phyloP scores from a whole-genome alignment of 1,140 invertebrate genomes.

The Sitobion miscanthi region DNA sequence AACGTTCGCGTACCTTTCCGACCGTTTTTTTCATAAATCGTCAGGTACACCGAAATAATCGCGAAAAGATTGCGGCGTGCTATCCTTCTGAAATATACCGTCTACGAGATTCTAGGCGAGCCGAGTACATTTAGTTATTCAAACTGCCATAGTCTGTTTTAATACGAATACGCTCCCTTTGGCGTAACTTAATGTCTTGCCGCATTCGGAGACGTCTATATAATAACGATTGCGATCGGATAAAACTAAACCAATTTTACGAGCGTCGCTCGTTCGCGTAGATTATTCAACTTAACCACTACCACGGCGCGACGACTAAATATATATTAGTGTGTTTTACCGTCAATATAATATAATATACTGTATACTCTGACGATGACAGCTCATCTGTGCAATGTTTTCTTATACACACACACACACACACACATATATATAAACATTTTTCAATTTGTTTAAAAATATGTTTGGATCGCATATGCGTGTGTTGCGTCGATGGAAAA shows the following conservation, averaged over 20 bases:
- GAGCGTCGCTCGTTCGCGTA: background rate
- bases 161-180: background rate
- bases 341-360: background rate
- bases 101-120: background rate
- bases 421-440: background rate
- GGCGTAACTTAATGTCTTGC: background rate
- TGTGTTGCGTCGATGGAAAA: background rate
- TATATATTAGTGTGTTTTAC: background rate
- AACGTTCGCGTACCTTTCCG: background rate
- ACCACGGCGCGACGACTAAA: background rate
- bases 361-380: background rate
- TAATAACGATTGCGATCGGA: background rate
- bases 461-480: background rate
- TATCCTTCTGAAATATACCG: background rate
- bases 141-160: background rate
- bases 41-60: background rate
- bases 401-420: too few species aligned
- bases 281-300: background rate
- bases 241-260: constrained; percentile 11
- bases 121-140: too few species aligned
- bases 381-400: background rate
- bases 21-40: background rate
- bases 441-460: background rate
- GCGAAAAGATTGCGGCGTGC: too few species aligned
- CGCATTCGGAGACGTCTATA: background rate